Evolutionary conservation across 2,888 invertebrate genomes (phyloP).

Genomic region (Sipunculus nudus): DNA sequence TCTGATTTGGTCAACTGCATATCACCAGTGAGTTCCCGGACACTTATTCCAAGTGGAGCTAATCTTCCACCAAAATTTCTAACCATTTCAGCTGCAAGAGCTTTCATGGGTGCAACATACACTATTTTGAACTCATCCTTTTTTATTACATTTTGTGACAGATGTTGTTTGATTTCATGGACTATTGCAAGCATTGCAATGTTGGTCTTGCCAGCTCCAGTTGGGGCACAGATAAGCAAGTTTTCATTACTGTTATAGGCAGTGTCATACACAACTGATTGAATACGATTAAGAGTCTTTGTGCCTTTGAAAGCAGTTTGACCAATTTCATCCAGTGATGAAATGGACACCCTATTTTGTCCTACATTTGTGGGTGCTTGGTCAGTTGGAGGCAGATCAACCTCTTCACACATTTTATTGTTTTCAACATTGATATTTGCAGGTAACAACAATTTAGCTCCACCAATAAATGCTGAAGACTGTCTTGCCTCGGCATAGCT

Average conservation of each 20-base stretch:
- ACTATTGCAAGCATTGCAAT: conserved; percentile 93
- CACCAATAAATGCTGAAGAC: conserved; percentile 79
- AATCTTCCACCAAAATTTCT: conserved; percentile 88
- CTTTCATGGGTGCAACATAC: conserved; percentile 99
- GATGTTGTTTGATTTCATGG: conserved; percentile 87
- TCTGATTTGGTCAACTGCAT: conserved; percentile 96
- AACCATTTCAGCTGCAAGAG: conserved; percentile 98
- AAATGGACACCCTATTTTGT: conserved; percentile 49
- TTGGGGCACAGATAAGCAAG: conserved; percentile 96
- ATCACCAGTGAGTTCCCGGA: conserved; percentile 95
- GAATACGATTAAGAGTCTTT: conserved; percentile 89
- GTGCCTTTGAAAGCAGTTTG: conserved; percentile 89
- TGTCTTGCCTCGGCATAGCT: conserved; percentile 77
- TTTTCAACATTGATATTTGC: conserved; percentile 80
- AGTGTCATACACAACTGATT: conserved; percentile 92
- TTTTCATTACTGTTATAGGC: conserved; percentile 98
- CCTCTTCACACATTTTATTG: conserved; percentile 83
- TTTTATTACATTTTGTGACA: conserved; percentile 77
- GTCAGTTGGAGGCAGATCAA: conserved; percentile 70
- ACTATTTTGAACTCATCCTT: conserved; percentile 97
- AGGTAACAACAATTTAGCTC: conserved; percentile 81
- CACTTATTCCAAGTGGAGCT: conserved; percentile 79
- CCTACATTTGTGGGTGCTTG: conserved; percentile 54
- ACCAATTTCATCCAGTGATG: conserved; percentile 73
- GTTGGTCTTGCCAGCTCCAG: conserved; percentile 99